These are phyloP conservation scores for Ormyrus rosae DNA, from an alignment of 2,888 invertebrate genomes.

Conservation along the genomic window DNA sequence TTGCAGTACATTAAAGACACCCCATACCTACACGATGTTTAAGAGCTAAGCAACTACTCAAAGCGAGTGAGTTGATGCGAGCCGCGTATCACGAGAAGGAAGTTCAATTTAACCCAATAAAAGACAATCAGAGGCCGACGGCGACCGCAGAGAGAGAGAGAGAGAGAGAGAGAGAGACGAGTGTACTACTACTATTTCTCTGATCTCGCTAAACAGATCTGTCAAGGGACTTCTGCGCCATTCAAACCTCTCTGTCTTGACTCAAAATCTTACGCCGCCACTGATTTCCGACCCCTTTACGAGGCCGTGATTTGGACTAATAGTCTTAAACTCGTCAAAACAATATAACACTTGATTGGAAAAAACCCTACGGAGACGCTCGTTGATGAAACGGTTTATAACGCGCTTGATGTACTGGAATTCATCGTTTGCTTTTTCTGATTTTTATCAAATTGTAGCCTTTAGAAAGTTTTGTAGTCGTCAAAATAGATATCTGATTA, in stretches of 20 bases:
- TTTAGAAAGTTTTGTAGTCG: no score
- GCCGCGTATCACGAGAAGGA: slow-evolving; percentile 76
- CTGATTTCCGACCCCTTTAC: not conserved
- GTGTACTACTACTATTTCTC: slow-evolving; percentile 70
- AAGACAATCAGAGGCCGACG: slow-evolving; percentile 76
- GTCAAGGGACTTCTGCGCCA: slow-evolving; percentile 63
- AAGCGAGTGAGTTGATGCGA: slow-evolving; percentile 75
- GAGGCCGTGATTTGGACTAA: not conserved
- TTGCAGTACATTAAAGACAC: slow-evolving; percentile 72
- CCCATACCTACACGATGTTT: slow-evolving; percentile 74
- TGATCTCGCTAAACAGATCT: slow-evolving; percentile 67
- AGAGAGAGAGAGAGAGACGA: slow-evolving; percentile 32
- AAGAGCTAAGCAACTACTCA: slow-evolving; percentile 74
- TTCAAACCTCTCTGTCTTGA: slow-evolving; percentile 24
- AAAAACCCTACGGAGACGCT: no score
- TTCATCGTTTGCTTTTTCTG: no score
- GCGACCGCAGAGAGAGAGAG: slow-evolving; percentile 65
- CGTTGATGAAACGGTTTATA: no score
- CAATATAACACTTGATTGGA: no score
- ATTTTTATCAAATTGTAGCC: no score
- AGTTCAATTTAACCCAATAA: slow-evolving; percentile 77
- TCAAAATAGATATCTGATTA: no score
- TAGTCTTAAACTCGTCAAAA: no score
- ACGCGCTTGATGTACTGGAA: no score
- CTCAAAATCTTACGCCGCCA: slow-evolving; percentile 30